A percentile compares a stretch with the other conserved stretches of the same genome.
Evolutionary conservation across 1,140 invertebrate genomes (phyloP).

Genomic region (Piezodorus guildinii): DNA sequence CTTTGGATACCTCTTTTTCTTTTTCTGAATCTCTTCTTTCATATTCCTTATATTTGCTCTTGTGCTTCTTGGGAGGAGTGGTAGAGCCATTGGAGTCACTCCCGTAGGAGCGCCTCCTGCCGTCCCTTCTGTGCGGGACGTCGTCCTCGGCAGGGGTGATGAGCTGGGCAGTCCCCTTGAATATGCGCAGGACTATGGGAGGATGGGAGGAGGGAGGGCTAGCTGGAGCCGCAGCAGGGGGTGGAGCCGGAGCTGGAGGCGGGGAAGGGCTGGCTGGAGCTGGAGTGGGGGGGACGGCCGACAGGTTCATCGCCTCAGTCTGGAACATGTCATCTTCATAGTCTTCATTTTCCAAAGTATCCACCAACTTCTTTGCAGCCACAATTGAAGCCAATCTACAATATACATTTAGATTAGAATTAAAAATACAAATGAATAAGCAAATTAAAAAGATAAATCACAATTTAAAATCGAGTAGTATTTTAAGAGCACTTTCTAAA

Average conservation of each 20-base stretch:
- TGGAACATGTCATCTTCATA: constrained; percentile 27
- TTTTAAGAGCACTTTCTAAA: too few relatives aligned
- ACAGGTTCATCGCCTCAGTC: constrained; percentile 33
- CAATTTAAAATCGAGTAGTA: too few relatives aligned
- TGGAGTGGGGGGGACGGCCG: constrained; percentile 23
- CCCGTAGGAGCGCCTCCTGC: constrained; percentile 21
- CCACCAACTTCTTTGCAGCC: background rate
- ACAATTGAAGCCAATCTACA: constrained; percentile 9
- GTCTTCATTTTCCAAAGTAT: constrained; percentile 22
- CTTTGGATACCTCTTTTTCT: constrained; percentile 6
- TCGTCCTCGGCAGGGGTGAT: constrained; percentile 21
- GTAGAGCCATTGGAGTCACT: constrained; percentile 24
- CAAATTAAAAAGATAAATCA: too few relatives aligned
- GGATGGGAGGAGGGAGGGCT: constrained; percentile 38
- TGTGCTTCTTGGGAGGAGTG: constrained; percentile 18
- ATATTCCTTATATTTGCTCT: constrained; percentile 16
- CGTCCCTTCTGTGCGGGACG: constrained; percentile 36
- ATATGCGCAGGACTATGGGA: constrained; percentile 55
- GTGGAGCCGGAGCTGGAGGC: constrained; percentile 34
- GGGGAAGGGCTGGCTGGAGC: constrained; percentile 17
- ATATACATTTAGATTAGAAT: too few relatives aligned
- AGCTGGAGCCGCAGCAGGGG: constrained; percentile 35
- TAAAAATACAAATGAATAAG: too few relatives aligned
- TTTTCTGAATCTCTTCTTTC: constrained; percentile 21
- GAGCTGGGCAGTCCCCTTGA: constrained; percentile 43